Base-by-base conservation (phyloP, 2,888 invertebrate genomes). In the Mechanitis mazaeus region DNA sequence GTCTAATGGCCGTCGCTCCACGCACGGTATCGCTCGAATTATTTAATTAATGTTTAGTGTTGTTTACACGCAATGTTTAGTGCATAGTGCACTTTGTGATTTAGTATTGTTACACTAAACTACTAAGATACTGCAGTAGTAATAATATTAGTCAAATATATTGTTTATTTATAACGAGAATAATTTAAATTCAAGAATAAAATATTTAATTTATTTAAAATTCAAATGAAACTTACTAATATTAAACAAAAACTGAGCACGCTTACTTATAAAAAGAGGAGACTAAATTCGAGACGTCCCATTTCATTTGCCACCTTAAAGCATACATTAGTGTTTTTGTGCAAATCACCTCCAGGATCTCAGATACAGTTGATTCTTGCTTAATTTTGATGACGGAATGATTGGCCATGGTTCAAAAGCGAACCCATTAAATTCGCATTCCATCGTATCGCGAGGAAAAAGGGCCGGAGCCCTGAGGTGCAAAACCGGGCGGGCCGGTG, bases 401-500 rank as follows among this genome's bases (percentile, higher is more conserved):
- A 87, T 86, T 85, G 78, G 83, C 74, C 77, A 81, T 79, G 81
- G 81, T 83, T 75, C 80, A 76, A 81, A 84, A 79, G 73, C 76
- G 75, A 80, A 80, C 78, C 78, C 83, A 86, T 87, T 87, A 86
- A 83, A 76, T 82, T 82, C 75, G 77, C 80, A 86, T 86, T 85
- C 83, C 80, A 70, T 64, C 59, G 73, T 69, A 70, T 73, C 72
- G 71, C 69, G 67, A 67, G 76, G 75, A 79, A 81, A 80, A 77
- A 80, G 70, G 69, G 54, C 57, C 58, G 31, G 58, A 63, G 56
- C 64, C 66, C 64, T 69, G 81, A 83, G 83, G 85, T 84, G 84
- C 80, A 81, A 42, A 86, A 84, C 83, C 83, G 86, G 87, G 87
- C 87, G 88, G 85, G 82, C 81, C 82, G 72, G 75, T 75, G 79